These are phyloP conservation scores for Phyto melanocephala DNA, from an alignment of 2,888 invertebrate genomes.

Conservation along the genomic window DNA sequence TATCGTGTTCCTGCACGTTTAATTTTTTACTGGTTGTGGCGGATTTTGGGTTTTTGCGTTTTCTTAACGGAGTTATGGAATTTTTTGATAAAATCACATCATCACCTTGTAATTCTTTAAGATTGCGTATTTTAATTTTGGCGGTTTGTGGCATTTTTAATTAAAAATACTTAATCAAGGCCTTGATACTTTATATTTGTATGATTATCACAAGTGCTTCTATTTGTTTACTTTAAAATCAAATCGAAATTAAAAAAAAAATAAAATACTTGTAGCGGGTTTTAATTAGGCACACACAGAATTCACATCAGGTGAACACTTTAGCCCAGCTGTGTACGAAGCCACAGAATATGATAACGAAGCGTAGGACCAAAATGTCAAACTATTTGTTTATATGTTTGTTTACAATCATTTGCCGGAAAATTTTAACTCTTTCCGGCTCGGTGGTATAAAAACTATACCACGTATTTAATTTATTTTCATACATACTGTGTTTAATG, in stretches of 20 bases:
- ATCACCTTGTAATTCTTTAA: constrained; percentile 43
- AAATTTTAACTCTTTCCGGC: no score
- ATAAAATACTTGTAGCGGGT: background rate
- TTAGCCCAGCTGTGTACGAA: no score
- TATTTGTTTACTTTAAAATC: constrained; percentile 38
- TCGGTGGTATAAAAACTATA: no score
- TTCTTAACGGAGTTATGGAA: constrained; percentile 17
- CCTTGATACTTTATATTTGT: background rate
- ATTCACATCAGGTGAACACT: no score
- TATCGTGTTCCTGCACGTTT: background rate
- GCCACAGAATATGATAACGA: no score
- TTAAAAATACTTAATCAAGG: no score
- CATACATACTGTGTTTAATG: no score
- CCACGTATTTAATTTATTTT: no score
- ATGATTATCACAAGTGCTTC: background rate
- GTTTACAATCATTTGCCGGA: no score
- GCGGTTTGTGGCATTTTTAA: constrained; percentile 33
- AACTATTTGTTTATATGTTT: no score
- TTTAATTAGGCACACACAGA: background rate
- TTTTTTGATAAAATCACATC: background rate
- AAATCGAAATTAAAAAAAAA: background rate
- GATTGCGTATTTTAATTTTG: constrained; percentile 46
- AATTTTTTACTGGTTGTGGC: constrained; percentile 4
- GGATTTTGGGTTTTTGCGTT: constrained; percentile 27
- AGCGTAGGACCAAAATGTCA: no score